phyloP scores from a whole-genome alignment of 2,888 invertebrate genomes.

The Altica lythri region DNA sequence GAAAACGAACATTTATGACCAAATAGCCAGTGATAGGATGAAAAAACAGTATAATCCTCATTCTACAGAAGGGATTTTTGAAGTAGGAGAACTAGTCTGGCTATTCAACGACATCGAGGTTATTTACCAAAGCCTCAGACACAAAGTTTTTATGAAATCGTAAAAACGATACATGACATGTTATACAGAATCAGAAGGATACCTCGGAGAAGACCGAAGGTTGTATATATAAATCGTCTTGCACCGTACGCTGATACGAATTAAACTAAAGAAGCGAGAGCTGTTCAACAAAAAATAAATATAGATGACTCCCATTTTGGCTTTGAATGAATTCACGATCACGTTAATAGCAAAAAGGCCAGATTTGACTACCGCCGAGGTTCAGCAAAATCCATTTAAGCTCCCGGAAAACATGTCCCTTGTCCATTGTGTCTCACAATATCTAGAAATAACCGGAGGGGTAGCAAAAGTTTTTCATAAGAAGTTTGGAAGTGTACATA shows the following conservation, averaged over 20 bases:
- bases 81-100: slow-evolving; percentile 7
- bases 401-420: slow-evolving; percentile 4
- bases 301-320: background rate
- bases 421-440: background rate
- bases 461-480: background rate
- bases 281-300: background rate
- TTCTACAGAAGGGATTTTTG: slow-evolving; percentile 8
- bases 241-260: background rate
- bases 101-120: slow-evolving; percentile 4
- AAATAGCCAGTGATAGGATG: slow-evolving; percentile 1
- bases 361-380: slow-evolving; percentile 4
- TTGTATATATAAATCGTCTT: background rate
- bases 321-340: background rate
- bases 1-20: too few species aligned
- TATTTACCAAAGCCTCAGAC: background rate
- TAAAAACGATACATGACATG: slow-evolving; percentile 6
- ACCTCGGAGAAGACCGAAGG: background rate
- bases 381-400: slow-evolving; percentile 3
- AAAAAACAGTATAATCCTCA: slow-evolving; percentile 4
- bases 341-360: background rate
- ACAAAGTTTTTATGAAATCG: slow-evolving; percentile 10
- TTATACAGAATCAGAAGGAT: slow-evolving; percentile 6
- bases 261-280: background rate
- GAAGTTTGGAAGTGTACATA: too few species aligned
- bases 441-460: background rate